Evolutionary conservation across 2,888 invertebrate species (phyloP), one percentile per base, ranked within the genome.

Genomic region (Mellilla xanthometata): DNA sequence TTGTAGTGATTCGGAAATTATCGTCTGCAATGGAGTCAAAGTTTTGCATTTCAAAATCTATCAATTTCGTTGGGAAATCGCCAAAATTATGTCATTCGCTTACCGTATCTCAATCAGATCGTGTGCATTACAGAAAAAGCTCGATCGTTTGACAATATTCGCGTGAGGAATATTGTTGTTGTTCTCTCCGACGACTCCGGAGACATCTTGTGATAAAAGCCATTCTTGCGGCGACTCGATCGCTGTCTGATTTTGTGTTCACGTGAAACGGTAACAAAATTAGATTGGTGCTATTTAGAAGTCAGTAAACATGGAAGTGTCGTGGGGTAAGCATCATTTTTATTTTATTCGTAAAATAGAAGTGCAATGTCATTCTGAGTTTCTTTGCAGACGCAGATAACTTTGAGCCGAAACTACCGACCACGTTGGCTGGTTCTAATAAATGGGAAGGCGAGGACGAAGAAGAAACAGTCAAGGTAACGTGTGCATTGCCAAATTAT

Each of bases 381-480:
- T 68, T 70, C 65, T 76, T 92, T 91, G 55, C 87, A 94, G 95
- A 95, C 86, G 92, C 93, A 70, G 93, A 94, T 66, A 93, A 93
- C 77, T 93, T 94, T 78, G 93, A 94, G 69, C 92, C 92, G 52
- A 92, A 93, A 85, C 83, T 91, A 60, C 90, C 92, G 67, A 87
- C 91, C 79, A 90, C 90, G 75, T 87, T 92, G 81, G 83, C 90
- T 60, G 60, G 75, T 69, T 77, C 82, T 52, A 95, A 94, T 88
- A 95, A 93, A 91, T 96, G 96, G 96, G 95, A 95, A 80, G 96
- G 96, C 66, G 96, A 96, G 74, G 96, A 96, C 79, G 96, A 95
- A 72, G 96, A 96, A 45, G 96, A 96, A 39, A 93, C 93, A 62
- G 95, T 96, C 64, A 95, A 96, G 93, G 96, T 96, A 77, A 82